Conservation (phyloP, 2,113 vertebrate genomes). For the Proterorhinus semilunaris region DNA sequence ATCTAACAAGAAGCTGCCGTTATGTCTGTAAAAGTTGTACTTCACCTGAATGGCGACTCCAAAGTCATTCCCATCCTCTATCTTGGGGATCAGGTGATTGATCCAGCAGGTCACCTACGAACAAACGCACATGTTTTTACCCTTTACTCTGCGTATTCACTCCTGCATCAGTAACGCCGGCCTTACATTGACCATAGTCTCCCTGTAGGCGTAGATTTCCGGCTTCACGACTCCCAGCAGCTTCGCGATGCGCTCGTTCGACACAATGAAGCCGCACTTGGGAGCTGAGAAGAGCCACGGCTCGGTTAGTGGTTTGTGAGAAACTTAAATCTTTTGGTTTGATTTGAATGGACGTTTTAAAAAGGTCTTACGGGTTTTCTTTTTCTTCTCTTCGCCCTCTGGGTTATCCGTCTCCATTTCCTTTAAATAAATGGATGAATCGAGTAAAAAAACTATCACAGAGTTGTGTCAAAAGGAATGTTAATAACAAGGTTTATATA, state of each 20-base stretch:
- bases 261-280: constrained; percentile 85
- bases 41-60: constrained; percentile 88
- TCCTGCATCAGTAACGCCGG: background rate
- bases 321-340: background rate
- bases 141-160: no score
- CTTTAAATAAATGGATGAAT: constrained; percentile 39
- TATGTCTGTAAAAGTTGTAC: background rate
- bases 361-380: constrained; percentile 51
- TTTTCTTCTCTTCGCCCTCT: constrained; percentile 80
- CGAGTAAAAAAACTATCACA: no score
- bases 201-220: constrained; percentile 82
- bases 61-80: constrained; percentile 92
- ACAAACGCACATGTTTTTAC: background rate
- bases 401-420: constrained; percentile 89
- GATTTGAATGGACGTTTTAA: background rate
- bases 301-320: no score
- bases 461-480: no score
- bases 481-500: no score
- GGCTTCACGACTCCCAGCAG: constrained; percentile 82
- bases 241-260: constrained; percentile 78
- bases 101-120: constrained; percentile 85
- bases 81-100: constrained; percentile 86
- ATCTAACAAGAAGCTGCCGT: background rate
- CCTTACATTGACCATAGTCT: constrained; percentile 82
- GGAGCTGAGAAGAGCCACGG: constrained; percentile 69